phyloP scores from a whole-genome alignment of 2,113 vertebrate genomes.

The Micronycteris hirsuta region DNA sequence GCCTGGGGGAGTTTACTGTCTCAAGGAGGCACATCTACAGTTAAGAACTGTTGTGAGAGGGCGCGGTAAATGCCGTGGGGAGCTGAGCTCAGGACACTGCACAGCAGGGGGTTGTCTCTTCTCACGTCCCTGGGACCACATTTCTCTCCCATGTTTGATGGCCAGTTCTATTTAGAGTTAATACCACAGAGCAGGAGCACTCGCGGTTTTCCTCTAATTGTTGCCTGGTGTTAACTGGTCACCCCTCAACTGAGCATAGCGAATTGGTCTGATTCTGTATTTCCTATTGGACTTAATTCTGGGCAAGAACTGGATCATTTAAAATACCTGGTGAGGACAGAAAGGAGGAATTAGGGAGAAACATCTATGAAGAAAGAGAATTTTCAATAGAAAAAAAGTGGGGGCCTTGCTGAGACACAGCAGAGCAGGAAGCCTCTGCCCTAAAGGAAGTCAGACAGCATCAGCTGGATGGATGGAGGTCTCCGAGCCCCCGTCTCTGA shows the following conservation, averaged over 20 bases:
- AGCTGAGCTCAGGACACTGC: background rate
- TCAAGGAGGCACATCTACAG: no score
- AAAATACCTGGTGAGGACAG: background rate
- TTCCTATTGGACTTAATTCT: background rate
- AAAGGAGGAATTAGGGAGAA: background rate
- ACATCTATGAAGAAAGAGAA: background rate
- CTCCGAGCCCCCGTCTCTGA: fast-evolving
- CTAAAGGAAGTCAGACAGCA: background rate
- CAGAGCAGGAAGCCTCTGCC: background rate
- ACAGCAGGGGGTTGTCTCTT: background rate
- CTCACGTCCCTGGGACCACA: background rate
- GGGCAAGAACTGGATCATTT: background rate
- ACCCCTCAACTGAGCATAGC: background rate
- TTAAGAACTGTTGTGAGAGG: background rate
- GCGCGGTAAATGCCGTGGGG: background rate
- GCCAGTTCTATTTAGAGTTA: background rate
- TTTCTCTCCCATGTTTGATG: background rate
- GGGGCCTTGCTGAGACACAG: background rate
- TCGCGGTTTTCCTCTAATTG: background rate
- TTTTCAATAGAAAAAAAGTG: background rate
- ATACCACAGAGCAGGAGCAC: background rate
- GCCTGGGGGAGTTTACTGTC: background rate
- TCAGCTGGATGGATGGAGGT: background rate
- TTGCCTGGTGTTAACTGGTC: background rate
- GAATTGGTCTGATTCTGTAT: background rate